Evolutionary conservation across 2,113 vertebrate species (phyloP), one percentile per base, ranked within the genome.

Genomic region (Polypterus bichir): DNA sequence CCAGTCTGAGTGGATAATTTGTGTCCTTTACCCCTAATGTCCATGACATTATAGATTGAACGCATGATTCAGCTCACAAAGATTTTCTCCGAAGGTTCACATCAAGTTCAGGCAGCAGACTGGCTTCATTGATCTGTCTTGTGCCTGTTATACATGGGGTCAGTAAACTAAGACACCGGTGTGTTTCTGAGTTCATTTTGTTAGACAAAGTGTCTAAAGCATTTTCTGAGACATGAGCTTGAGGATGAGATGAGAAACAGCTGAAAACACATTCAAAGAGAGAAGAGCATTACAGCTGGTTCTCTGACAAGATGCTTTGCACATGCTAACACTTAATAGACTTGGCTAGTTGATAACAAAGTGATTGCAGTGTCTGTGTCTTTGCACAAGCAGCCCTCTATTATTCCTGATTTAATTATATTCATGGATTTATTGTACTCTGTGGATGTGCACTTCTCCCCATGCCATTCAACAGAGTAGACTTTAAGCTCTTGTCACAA

Each of bases 191-290:
- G 61, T 70, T 80, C 78, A 81, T 80, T 64, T 68, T 62, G 56
- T 44, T 70, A 76, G 85, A 85, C 79, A 74, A 74, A 72, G 72
- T 81, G 77, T 73, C 73, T 27, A 77, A 78, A 81, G 78, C 71
- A 64, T 68, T 73, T 77, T 80, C 70, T 70, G 27, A 74, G 64
- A 77, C 73, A 77, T 77, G 71, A 61, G 63, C 71, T 61, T 64
- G 46, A 71, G 71, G 57, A 63, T 66, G 57, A 79, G 76, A 85
- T 81, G 67, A 74, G 68, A 72, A 76, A 62, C 78, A 83, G 79
- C 79, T 81, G 80, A 80, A 76, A 72, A 71, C 59, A 47, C 61
- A 64, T 68, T 27, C 65, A 63, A 62, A 80, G 73, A 55, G 77
- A 83, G 79, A 71, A 73, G 62, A 65, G 27, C 27, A 27, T 27